Evolutionary conservation across 2,113 vertebrate species (phyloP).

Genomic region (Bujurquina vittata): DNA sequence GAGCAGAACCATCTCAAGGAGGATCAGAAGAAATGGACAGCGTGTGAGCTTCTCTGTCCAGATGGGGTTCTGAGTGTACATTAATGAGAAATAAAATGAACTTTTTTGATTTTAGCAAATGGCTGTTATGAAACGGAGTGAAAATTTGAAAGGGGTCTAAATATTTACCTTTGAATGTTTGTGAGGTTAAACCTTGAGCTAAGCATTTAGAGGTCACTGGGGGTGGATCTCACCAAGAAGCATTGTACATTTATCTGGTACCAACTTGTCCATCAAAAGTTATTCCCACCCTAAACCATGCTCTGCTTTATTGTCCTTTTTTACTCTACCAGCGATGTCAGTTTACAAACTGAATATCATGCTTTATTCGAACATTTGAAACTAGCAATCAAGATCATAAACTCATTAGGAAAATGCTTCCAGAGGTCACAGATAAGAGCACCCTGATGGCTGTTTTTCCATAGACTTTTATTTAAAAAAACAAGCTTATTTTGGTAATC

Average conservation of each 20-base stretch:
- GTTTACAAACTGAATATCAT: not conserved
- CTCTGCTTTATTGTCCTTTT: not conserved
- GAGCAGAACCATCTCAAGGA: too few species aligned
- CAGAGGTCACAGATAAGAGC: not conserved
- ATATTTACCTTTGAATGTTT: not conserved
- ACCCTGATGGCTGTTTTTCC: not conserved
- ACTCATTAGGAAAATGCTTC: not conserved
- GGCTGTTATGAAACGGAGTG: too few species aligned
- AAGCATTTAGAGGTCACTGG: not conserved
- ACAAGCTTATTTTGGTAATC: not conserved
- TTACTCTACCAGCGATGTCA: not conserved
- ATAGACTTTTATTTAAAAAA: not conserved
- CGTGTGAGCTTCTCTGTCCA: too few species aligned
- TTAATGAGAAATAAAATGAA: too few species aligned
- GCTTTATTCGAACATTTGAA: not conserved
- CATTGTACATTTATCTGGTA: not conserved
- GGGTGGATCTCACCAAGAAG: not conserved
- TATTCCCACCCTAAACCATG: not conserved
- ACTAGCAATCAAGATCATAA: not conserved
- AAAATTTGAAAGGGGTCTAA: too few species aligned
- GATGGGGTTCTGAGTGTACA: too few species aligned
- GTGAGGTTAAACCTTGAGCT: not conserved
- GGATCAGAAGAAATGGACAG: too few species aligned
- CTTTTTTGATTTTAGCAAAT: too few species aligned
- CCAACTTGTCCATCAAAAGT: not conserved